Conservation (phyloP, 2,113 vertebrate genomes). For the Dissostichus mawsoni region DNA sequence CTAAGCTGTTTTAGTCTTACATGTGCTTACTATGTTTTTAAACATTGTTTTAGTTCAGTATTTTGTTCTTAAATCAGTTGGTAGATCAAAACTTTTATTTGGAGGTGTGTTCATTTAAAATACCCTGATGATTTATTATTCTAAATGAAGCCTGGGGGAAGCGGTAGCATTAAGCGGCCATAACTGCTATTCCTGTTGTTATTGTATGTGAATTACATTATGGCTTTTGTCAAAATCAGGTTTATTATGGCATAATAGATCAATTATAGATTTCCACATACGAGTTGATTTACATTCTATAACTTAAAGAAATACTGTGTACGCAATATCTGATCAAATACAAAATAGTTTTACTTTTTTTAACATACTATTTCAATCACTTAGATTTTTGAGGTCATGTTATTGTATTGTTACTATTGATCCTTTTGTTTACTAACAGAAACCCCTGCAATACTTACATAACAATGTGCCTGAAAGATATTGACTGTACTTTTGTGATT, state of each 20-base stretch:
- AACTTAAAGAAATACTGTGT: not conserved
- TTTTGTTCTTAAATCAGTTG: not conserved
- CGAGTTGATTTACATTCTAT: not conserved
- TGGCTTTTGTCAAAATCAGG: not conserved
- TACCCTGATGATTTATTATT: not conserved
- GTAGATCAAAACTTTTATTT: not conserved
- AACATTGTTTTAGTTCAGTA: not conserved
- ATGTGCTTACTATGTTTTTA: not conserved
- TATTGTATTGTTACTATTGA: not conserved
- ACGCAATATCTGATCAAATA: no score
- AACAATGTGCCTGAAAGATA: not conserved
- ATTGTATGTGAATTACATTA: not conserved
- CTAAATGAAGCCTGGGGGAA: not conserved
- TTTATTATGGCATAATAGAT: not conserved
- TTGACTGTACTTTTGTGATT: conserved; percentile 2
- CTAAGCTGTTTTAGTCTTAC: not conserved
- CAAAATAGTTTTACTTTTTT: no score
- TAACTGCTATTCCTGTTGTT: not conserved
- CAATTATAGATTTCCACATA: not conserved
- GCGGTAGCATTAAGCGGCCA: not conserved
- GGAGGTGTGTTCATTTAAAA: not conserved
- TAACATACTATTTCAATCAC: no score
- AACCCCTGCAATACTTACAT: conserved; percentile 17
- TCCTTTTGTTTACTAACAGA: not conserved
- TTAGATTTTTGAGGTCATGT: not conserved